Base-by-base conservation (phyloP, 1,140 invertebrate genomes). In the Eueides isabella region DNA sequence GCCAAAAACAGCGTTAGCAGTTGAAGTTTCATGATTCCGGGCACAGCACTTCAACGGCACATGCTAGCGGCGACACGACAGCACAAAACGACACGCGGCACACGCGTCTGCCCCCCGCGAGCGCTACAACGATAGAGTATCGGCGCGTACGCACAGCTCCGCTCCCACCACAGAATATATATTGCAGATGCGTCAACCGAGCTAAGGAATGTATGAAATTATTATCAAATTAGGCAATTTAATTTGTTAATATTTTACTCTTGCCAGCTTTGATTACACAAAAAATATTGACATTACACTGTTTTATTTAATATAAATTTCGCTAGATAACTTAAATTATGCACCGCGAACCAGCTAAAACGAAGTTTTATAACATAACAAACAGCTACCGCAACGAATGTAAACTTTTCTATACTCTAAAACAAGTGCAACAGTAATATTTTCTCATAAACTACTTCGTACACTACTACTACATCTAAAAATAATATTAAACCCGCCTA, bases 41-140 rank as follows among this genome's bases (percentile, higher is more conserved):
- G 76, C 86, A 86, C 80, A 77, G 72, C 80, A 77, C 74, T 83
- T 80, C 77, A 82, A 81, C 74, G 73, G 73, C 76, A 81, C 88
- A 90, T 90, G 79, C 84, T 89, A 90, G 76, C 81, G 75, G 74
- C 81, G 75, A 73, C 74, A 76, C 77, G 78, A 80, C 71, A 5
- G 65, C 63, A 68, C 72, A 19, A 5, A 23, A 23, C 48, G 23
- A 48, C 48, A 26, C 48, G 29, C 74, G 63, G 61, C 72, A 68
- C 82, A 78, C 88, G 48, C 48, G 88, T 87, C 86, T 81, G 80
- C 70, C 71, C 79, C 73, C 72, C 80, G 81, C 74, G 77, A 81
- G 83, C 87, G 80, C 83, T 86, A 84, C 86, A 83, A 84, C 76
- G 83, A 81, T 85, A 78, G 77, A 74, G 63, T 64, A 74, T 48